Base-by-base conservation (phyloP, 2,888 invertebrate genomes). In the Sialis fuliginosa region DNA sequence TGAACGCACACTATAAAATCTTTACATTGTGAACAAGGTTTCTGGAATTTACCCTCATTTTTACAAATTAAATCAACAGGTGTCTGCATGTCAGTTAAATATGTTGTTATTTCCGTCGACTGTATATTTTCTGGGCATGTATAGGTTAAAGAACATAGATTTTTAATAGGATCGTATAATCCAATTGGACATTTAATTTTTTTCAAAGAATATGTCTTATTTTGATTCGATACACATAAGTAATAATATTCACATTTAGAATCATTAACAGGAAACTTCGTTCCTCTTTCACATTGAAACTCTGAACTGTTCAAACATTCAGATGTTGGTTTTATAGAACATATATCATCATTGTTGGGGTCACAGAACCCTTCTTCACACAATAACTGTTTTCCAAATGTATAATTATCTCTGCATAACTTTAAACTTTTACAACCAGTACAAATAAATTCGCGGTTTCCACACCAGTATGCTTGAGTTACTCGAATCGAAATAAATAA, bases 1-100 rank as follows among this genome's bases (percentile, higher is more conserved):
- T 22, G 44, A 12, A 42, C 8, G 45, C 50, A 47, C 40, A 39
- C 30, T 32, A 44, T 34, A 48, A 43, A 47, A 45, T 47, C 47
- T 6, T 30, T 48, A 39, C 55, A 56, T 6, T 41, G 47, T 22
- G 45, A 1, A 44, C 42, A 45, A 33, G 43, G 39, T 37, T 48
- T 42, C 7, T 43, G 42, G 40, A 49, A 50, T 43, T 46, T 45
- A 41, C 52, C 52, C 33, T 40, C 44, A 39, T 48, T 13, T 13
- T 30, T 45, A 43, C 50, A 50, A 10, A 39, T 13, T 13, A 41
- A 41, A 35, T 30, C 10, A 12, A 5, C 7, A 6, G 37, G 37
- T 37, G 5, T 37, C 6, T 10, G 5, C 7, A 12, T 37, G 5
- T 9, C 9, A 9, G n/a, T 9, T 8, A 5, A 10, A 37, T 37